Percentiles rank a stretch among this genome's conserved stretches.
Evolutionary conservation across 1,140 invertebrate species (phyloP).

Genomic region (Atta cephalotes): DNA sequence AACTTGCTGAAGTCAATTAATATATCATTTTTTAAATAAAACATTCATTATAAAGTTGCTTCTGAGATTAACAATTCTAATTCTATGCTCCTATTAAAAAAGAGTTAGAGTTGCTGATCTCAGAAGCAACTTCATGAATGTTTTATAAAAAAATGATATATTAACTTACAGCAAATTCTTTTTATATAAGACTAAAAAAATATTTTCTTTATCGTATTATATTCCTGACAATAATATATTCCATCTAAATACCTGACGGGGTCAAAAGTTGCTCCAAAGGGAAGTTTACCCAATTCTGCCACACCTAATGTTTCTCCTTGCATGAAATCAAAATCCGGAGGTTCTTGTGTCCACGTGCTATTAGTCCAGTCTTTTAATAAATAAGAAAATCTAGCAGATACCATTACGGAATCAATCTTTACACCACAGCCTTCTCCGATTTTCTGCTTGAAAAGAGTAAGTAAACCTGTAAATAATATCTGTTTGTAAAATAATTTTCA

Average conservation of each 20-base stretch:
- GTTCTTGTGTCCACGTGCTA: constrained; percentile 89
- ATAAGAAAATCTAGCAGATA: constrained; percentile 95
- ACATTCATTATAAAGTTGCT: background rate
- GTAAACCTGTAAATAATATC: constrained; percentile 87
- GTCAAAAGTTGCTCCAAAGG: constrained; percentile 94
- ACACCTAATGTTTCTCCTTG: constrained; percentile 88
- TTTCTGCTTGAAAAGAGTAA: constrained; percentile 93
- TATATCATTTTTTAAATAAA: background rate
- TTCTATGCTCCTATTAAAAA: too few relatives aligned
- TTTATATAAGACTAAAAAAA: background rate
- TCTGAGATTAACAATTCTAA: background rate
- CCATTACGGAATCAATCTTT: constrained; percentile 89
- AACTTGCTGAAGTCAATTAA: background rate
- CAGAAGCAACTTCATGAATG: background rate
- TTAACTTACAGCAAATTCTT: background rate
- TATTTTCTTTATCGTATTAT: background rate
- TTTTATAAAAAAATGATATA: background rate
- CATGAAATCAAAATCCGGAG: constrained; percentile 91
- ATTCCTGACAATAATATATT: background rate
- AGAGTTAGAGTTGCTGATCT: background rate
- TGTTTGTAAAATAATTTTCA: constrained; percentile 26
- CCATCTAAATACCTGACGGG: constrained; percentile 88
- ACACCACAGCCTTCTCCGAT: constrained; percentile 87
- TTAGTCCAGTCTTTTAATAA: constrained; percentile 90
- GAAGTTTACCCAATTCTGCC: constrained; percentile 89